Evolutionary conservation across 2,113 vertebrate genomes (phyloP).

Genomic region (Paracanthobrama guichenoti): DNA sequence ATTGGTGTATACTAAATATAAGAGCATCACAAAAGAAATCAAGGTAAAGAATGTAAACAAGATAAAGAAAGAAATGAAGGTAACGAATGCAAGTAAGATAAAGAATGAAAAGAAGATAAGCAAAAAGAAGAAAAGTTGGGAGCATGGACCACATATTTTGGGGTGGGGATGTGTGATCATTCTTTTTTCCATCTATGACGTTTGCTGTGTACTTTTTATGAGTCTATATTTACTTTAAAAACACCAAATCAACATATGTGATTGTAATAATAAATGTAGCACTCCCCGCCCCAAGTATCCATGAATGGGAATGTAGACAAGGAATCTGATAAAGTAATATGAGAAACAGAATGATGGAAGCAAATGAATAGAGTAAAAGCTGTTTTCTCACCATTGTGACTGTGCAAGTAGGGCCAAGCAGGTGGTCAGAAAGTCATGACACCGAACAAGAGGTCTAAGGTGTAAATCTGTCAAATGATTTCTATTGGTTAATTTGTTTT

Average conservation of each 20-base stretch:
- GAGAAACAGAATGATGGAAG: neutral
- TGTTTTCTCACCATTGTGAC: neutral
- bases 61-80: constrained; percentile 26
- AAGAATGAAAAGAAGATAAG: constrained; percentile 30
- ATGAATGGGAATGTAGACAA: neutral
- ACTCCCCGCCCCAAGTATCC: neutral
- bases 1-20: neutral
- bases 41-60: neutral
- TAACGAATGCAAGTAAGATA: neutral
- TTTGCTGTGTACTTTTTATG: neutral
- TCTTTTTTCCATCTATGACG: neutral
- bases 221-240: neutral
- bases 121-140: neutral
- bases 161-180: neutral
- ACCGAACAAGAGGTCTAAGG: neutral
- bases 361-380: neutral
- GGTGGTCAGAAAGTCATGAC: neutral
- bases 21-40: neutral
- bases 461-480: neutral
- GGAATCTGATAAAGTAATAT: neutral
- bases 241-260: neutral
- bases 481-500: neutral
- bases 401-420: neutral
- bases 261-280: neutral
- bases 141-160: neutral